A percentile compares a stretch with the other conserved stretches of the same genome.
Conservation (phyloP, 2,888 invertebrate genomes). For the Noctua janthina region DNA sequence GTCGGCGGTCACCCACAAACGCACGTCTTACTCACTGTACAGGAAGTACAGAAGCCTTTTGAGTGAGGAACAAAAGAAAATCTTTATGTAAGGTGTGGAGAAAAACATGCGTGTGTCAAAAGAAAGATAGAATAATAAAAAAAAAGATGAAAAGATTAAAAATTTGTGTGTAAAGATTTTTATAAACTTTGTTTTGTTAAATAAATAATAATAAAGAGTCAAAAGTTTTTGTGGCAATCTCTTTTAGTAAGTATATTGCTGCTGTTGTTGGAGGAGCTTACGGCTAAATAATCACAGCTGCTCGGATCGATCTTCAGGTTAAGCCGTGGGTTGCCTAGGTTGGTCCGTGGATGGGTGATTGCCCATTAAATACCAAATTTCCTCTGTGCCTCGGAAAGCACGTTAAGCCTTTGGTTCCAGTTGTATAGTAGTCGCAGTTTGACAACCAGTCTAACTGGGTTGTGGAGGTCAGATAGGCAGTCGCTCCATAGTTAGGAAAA, state of each 20-base stretch:
- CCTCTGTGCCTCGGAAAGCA: neutral
- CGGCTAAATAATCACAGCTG: too few relatives aligned
- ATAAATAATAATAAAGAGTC: neutral
- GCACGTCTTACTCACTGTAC: slow-evolving; percentile 47
- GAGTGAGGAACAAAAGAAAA: slow-evolving; percentile 12
- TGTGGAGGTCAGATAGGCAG: too few relatives aligned
- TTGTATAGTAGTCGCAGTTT: neutral
- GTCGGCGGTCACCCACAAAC: slow-evolving; percentile 61
- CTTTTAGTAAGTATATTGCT: neutral
- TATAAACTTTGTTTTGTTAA: too few relatives aligned
- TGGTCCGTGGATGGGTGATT: neutral
- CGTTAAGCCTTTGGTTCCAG: neutral
- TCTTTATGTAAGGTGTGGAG: neutral
- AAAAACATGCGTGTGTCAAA: neutral
- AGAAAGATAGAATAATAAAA: too few relatives aligned
- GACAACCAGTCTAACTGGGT: too few relatives aligned
- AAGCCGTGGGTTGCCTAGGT: neutral
- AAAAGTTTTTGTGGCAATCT: neutral
- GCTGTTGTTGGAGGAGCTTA: neutral
- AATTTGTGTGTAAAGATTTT: too few relatives aligned
- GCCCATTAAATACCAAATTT: too few relatives aligned
- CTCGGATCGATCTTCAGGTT: neutral
- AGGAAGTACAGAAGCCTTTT: slow-evolving; percentile 40
- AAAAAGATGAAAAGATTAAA: too few relatives aligned
- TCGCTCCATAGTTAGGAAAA: too few relatives aligned